These are phyloP conservation scores for Tyrophagus putrescentiae DNA, from an alignment of 1,140 invertebrate genomes.

Conservation along the genomic window DNA sequence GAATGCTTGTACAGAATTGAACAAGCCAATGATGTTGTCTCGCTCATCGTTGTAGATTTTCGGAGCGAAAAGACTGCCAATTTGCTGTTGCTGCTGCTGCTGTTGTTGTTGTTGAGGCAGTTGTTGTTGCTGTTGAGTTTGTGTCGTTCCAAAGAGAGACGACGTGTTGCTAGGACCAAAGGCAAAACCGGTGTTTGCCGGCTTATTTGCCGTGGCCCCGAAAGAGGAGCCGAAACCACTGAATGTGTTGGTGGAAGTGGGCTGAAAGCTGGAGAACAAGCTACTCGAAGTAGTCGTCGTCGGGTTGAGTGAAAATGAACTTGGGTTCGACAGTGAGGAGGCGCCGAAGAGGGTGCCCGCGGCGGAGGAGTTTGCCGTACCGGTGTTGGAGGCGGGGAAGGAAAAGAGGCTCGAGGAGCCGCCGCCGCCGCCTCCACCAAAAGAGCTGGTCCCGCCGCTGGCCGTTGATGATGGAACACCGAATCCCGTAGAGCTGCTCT, in stretches of 20 bases:
- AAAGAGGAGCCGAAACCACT: background rate
- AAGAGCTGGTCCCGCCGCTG: background rate
- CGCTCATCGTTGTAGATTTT: slow-evolving; percentile 26
- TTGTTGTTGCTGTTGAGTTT: background rate
- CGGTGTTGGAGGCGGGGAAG: background rate
- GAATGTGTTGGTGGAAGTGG: background rate
- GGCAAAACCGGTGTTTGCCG: background rate
- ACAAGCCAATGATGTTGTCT: slow-evolving; percentile 27
- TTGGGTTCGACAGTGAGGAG: background rate
- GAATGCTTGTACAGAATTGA: slow-evolving; percentile 42
- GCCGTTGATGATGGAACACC: background rate
- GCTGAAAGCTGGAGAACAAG: background rate
- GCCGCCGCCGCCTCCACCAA: too few species aligned
- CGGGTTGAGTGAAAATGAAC: slow-evolving; percentile 2
- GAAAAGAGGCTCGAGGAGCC: background rate
- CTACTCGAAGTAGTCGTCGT: background rate
- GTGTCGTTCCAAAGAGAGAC: background rate
- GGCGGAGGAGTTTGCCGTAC: too few species aligned
- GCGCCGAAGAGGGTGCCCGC: background rate
- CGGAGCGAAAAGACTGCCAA: slow-evolving; percentile 18
- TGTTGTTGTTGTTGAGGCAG: background rate
- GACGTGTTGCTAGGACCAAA: background rate
- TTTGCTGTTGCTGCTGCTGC: slow-evolving; percentile 3
- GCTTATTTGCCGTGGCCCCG: background rate
- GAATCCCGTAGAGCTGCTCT: background rate